Percentiles rank a stretch among this genome's conserved stretches.
phyloP scores from a whole-genome alignment of 2,888 invertebrate genomes.

The Dorcus hopei region DNA sequence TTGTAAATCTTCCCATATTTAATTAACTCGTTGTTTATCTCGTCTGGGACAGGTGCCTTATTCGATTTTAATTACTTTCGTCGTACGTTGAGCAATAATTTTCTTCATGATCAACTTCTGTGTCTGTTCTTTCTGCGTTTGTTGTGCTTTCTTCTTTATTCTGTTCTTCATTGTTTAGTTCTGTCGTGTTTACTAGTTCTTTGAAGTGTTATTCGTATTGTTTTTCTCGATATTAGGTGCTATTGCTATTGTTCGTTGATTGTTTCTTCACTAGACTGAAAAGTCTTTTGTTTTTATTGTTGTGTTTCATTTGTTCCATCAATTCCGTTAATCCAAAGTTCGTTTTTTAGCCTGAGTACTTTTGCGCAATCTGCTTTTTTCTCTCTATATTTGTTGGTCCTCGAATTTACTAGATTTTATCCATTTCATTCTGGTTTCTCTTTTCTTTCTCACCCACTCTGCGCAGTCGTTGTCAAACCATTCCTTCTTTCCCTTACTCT shows the following conservation, averaged over 20 bases:
- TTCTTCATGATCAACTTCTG: too few relatives aligned
- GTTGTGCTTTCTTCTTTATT: too few relatives aligned
- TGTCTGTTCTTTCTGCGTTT: too few relatives aligned
- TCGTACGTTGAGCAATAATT: too few relatives aligned
- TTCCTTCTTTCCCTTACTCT: neutral
- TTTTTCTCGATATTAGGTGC: neutral
- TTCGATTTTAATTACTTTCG: too few relatives aligned
- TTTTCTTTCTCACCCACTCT: neutral
- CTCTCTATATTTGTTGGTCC: neutral
- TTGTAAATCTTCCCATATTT: too few relatives aligned
- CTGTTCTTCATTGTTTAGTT: neutral
- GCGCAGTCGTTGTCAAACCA: neutral
- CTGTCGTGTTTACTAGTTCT: neutral
- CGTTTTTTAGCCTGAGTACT: neutral
- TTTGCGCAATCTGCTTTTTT: neutral
- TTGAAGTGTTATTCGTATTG: neutral
- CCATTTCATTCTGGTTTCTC: neutral
- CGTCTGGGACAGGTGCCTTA: too few relatives aligned
- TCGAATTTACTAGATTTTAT: neutral
- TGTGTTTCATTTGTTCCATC: neutral
- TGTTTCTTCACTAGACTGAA: neutral
- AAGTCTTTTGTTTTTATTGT: neutral
- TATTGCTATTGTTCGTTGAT: neutral
- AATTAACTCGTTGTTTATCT: too few relatives aligned
- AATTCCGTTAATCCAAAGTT: neutral